Percentiles rank a stretch among this genome's conserved stretches.
phyloP scores from a whole-genome alignment of 2,113 vertebrate genomes.

The Cynoglossus semilaevis region DNA sequence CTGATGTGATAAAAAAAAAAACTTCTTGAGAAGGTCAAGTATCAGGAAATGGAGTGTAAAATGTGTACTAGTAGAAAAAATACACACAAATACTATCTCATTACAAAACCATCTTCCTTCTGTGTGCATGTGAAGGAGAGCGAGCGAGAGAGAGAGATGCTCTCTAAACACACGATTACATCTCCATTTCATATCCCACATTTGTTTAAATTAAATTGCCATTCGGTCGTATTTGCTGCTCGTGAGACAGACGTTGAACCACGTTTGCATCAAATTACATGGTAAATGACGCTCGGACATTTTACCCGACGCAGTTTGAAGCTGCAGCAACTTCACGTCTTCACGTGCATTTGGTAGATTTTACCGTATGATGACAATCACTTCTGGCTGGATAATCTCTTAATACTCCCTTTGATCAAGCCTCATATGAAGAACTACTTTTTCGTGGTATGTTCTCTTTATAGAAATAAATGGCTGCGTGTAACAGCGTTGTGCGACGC shows the following conservation, averaged over 20 bases:
- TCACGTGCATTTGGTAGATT: slow-evolving; percentile 7
- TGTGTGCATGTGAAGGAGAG: slow-evolving; percentile 41
- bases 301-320: slow-evolving; percentile 41
- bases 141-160: slow-evolving; percentile 22
- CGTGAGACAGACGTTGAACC: slow-evolving; percentile 58
- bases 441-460: neutral
- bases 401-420: neutral
- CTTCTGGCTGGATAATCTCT: neutral
- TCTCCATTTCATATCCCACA: slow-evolving; percentile 60
- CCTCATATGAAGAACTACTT: neutral
- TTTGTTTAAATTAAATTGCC: slow-evolving; percentile 71
- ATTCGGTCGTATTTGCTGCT: slow-evolving; percentile 52
- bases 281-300: slow-evolving; percentile 60
- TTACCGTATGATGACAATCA: slow-evolving; percentile 1
- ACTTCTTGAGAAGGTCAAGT: no score
- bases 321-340: slow-evolving; percentile 20
- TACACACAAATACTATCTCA: slow-evolving; percentile 46
- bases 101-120: no score
- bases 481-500: neutral
- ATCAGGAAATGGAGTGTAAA: slow-evolving; percentile 69
- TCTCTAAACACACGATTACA: slow-evolving; percentile 68
- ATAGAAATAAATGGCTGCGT: neutral
- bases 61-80: slow-evolving; percentile 64
- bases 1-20: no score
- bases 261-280: slow-evolving; percentile 57